Conservation (phyloP, 2,113 vertebrate species). For the Boulengeromyrus knoepffleri region DNA sequence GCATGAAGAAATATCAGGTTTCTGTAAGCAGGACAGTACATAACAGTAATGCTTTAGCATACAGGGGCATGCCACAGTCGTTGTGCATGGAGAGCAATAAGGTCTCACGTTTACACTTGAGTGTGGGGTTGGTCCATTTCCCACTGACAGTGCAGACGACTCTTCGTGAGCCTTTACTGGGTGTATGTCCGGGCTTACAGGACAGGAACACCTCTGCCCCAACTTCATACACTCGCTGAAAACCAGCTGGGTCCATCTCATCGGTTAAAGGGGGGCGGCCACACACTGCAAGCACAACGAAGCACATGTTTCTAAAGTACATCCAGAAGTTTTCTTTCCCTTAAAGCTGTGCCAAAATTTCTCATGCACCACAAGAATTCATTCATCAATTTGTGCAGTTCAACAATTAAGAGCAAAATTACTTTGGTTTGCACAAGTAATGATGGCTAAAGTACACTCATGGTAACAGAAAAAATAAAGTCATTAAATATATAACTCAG, state of each 20-base stretch:
- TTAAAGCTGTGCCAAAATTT: background rate
- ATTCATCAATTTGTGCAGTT: background rate
- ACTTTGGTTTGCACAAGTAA: background rate
- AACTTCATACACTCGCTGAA: slow-evolving; percentile 55
- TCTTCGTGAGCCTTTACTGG: slow-evolving; percentile 44
- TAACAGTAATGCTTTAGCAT: background rate
- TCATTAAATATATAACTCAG: background rate
- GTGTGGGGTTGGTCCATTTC: slow-evolving; percentile 60
- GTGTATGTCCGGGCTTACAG: slow-evolving; percentile 62
- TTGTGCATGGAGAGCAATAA: background rate
- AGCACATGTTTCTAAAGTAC: background rate
- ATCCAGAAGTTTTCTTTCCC: background rate
- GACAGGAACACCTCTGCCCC: slow-evolving; percentile 56
- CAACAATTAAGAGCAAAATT: background rate
- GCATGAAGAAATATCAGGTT: slow-evolving; percentile 20
- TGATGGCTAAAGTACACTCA: background rate
- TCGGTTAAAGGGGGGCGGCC: slow-evolving; percentile 49
- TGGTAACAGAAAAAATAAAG: background rate
- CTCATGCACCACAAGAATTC: background rate
- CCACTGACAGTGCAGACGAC: slow-evolving; percentile 60
- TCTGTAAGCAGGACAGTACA: background rate
- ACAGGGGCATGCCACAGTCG: no score
- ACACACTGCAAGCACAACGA: slow-evolving; percentile 60
- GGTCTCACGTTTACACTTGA: slow-evolving; percentile 72
- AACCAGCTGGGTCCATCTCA: slow-evolving; percentile 40